Evolutionary conservation across 2,888 invertebrate species (phyloP).

Genomic region (Yponomeuta sedellus): DNA sequence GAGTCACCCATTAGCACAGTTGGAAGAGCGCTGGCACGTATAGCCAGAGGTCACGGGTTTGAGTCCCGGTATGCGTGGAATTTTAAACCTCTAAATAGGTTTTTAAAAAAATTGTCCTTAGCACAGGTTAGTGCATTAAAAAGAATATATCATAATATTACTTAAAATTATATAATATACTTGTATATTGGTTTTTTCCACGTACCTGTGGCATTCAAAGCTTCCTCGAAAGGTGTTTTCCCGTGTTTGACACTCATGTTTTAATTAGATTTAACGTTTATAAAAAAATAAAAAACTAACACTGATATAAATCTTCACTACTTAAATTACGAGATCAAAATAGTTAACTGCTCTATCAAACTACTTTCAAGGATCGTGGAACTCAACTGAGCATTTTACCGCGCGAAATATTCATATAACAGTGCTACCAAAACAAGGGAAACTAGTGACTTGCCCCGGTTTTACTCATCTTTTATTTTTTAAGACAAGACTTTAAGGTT

Average conservation of each 20-base stretch:
- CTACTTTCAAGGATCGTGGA: background rate
- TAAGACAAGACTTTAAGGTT: too few species aligned
- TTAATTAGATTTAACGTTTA: background rate
- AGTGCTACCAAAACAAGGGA: background rate
- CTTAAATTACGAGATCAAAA: background rate
- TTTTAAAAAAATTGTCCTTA: too few species aligned
- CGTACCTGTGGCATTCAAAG: constrained; percentile 44
- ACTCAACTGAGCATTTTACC: background rate
- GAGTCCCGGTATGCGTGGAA: too few species aligned
- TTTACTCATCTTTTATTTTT: background rate
- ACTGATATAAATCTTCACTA: background rate
- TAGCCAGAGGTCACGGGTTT: too few species aligned
- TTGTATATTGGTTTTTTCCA: background rate
- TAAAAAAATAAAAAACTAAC: background rate
- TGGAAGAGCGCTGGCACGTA: too few species aligned
- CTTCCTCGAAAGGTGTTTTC: constrained; percentile 44
- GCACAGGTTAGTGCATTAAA: too few species aligned
- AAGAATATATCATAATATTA: too few species aligned
- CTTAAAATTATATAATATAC: too few species aligned
- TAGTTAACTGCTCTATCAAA: background rate
- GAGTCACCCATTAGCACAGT: too few species aligned
- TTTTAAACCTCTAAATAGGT: too few species aligned
- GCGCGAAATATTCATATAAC: background rate
- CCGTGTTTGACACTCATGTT: constrained; percentile 31
- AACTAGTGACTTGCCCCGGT: background rate